Base-by-base conservation (phyloP, 2,888 invertebrate genomes). In the Coenonympha arcania region DNA sequence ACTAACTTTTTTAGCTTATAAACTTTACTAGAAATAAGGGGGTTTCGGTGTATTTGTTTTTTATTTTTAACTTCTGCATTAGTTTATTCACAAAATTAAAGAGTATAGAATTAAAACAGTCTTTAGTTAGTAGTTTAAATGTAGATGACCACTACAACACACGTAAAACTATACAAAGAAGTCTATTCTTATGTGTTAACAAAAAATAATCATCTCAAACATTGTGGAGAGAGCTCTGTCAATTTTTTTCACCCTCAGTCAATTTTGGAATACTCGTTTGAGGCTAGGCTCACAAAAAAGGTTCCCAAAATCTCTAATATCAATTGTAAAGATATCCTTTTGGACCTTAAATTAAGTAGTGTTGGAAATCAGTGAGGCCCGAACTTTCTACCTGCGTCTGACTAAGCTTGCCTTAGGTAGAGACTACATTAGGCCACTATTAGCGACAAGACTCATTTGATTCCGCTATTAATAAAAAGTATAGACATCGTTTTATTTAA, bases 361-460 rank as follows among this genome's bases (percentile, higher is more conserved):
- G 68, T 71, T 78, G 65, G 62, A 69, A 64, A 63, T 58, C 50
- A 58, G 26, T 65, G 56, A 61, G 54, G 48, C 52, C 60, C 47
- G 40, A 64, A 51, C 34, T 58, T 61, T 61, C 76, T 83, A 84
- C 85, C 85, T 84, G 84, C 84, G 75, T 65, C 73, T 75, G 76
- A 73, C 71, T 65, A 16, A 39, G 39, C 22, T 9, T 75, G 76
- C 73, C 71, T 65, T 24, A 39, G 39, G 39, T 9, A 15, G 24
- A 13, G 39, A 9, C 39, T 39, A 22, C 39, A 39, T 24, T 20
- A 15, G 9, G 8, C 24, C 3, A 13, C 2, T 2, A 16, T 2
- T 33, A 6, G 5, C 11, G 9, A 28, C n/a, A 11, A 8, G 28
- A n/a, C 28, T n/a, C 3, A 28, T n/a, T n/a, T n/a, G n/a, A n/a